A percentile compares a stretch with the other conserved stretches of the same genome.
These are phyloP conservation scores for Anoplopoma fimbria DNA, from an alignment of 2,113 vertebrate species.

Conservation along the genomic window DNA sequence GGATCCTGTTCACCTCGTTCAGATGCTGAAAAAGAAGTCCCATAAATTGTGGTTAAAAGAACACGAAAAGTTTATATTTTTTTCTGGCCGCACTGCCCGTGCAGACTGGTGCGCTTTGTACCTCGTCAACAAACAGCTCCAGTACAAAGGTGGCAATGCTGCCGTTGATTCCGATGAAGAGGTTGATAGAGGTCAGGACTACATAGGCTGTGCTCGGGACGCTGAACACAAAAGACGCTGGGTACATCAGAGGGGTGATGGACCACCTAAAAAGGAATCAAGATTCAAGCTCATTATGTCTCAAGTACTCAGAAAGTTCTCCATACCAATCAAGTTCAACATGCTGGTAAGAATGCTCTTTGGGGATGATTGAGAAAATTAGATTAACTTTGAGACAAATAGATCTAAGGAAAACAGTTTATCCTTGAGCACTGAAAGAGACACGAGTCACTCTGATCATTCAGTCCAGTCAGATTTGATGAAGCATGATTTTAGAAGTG, in stretches of 20 bases:
- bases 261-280: conserved; percentile 80
- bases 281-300: background rate
- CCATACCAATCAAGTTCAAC: background rate
- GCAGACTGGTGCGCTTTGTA: conserved; percentile 36
- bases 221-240: conserved; percentile 86
- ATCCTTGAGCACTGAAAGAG: background rate
- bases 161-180: conserved; percentile 87
- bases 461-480: background rate
- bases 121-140: conserved; percentile 86
- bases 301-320: background rate
- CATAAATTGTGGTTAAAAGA: background rate
- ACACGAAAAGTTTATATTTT: background rate
- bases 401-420: background rate
- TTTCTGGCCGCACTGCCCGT: background rate
- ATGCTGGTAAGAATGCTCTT: background rate
- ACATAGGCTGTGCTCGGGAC: conserved; percentile 88
- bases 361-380: background rate
- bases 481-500: background rate
- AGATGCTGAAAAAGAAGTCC: conserved; percentile 73
- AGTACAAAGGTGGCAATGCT: conserved; percentile 87
- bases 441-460: background rate
- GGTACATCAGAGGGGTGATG: conserved; percentile 88
- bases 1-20: conserved; percentile 82
- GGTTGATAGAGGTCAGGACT: conserved; percentile 85
- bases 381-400: background rate